phyloP scores from a whole-genome alignment of 2,888 invertebrate species.

The Pasiphila rectangulata region DNA sequence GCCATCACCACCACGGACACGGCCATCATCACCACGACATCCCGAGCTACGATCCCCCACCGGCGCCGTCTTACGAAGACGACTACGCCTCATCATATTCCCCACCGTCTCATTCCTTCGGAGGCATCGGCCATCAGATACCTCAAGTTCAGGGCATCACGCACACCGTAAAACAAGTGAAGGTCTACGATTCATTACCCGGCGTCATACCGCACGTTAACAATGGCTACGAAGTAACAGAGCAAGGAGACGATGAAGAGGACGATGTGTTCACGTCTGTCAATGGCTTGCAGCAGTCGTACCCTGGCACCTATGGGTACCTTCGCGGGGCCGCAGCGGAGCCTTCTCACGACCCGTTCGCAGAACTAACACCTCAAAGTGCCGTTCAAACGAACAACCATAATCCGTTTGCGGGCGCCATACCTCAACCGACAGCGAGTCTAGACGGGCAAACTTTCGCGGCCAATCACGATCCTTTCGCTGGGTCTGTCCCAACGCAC shows the following conservation, averaged over 20 bases:
- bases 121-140: constrained; percentile 41
- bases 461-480: constrained; percentile 45
- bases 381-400: constrained; percentile 43
- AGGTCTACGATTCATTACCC: constrained; percentile 66
- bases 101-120: constrained; percentile 49
- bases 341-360: constrained; percentile 50
- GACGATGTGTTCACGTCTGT: constrained; percentile 61
- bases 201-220: constrained; percentile 48
- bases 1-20: constrained; percentile 41
- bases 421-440: constrained; percentile 47
- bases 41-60: constrained; percentile 50
- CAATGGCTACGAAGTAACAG: constrained; percentile 69
- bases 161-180: constrained; percentile 70
- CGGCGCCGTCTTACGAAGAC: constrained; percentile 52
- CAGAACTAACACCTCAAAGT: constrained; percentile 49
- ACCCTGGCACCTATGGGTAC: constrained; percentile 59
- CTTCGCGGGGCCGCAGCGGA: constrained; percentile 52
- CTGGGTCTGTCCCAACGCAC: constrained; percentile 44
- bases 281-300: constrained; percentile 56
- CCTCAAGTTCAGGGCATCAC: constrained; percentile 48
- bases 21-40: constrained; percentile 55
- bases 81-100: constrained; percentile 51
- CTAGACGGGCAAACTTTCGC: constrained; percentile 51
- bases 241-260: constrained; percentile 61
- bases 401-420: constrained; percentile 49